Conservation (phyloP, 1,140 invertebrate species). For the Myzus persicae region DNA sequence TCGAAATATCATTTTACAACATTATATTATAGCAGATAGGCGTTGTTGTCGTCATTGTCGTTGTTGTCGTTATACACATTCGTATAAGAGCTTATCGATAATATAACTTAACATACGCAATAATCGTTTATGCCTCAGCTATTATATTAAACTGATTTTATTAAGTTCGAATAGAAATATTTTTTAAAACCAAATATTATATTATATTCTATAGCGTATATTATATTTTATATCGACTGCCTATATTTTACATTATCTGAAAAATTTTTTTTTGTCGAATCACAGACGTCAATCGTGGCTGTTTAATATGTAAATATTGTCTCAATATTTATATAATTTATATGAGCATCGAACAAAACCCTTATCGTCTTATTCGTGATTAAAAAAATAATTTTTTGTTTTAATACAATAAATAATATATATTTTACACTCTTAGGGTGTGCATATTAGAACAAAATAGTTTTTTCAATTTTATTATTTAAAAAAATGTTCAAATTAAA, state of each 20-base stretch:
- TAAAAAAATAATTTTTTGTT: background rate
- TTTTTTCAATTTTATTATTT: too few relatives aligned
- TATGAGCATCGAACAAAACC: background rate
- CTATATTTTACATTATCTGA: background rate
- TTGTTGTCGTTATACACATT: background rate
- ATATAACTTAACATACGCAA: background rate
- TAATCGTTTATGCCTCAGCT: background rate
- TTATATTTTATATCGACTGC: too few relatives aligned
- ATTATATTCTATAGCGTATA: background rate
- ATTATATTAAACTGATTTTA: background rate
- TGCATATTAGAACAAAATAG: background rate
- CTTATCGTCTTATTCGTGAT: background rate
- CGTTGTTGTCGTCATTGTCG: background rate
- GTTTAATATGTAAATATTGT: background rate
- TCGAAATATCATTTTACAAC: background rate
- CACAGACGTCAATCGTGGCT: background rate
- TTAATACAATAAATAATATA: background rate
- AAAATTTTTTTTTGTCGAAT: background rate
- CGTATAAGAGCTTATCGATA: background rate
- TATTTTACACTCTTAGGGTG: fast-evolving
- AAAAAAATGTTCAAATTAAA: too few relatives aligned
- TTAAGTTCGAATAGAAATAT: background rate
- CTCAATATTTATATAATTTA: background rate
- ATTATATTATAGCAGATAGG: background rate
- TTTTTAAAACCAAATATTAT: background rate